Evolutionary conservation across 2,888 invertebrate species (phyloP).

Genomic region (Amphipoea oculea): DNA sequence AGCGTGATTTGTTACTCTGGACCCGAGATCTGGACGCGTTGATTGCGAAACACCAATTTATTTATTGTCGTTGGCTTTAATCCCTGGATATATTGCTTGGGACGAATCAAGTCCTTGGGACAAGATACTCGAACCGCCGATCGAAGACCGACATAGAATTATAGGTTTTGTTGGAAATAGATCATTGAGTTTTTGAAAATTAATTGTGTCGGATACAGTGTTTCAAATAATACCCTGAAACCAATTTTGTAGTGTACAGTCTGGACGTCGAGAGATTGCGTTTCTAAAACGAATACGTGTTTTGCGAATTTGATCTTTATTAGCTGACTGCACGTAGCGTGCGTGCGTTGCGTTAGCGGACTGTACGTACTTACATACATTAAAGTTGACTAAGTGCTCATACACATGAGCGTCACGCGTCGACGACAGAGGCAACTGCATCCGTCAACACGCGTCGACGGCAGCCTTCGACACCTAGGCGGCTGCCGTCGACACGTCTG

Average conservation of each 20-base stretch:
- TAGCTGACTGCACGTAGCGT: too few species aligned
- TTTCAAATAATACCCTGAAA: background rate
- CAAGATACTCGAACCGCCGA: constrained; percentile 23
- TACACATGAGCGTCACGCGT: background rate
- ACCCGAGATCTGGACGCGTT: constrained; percentile 66
- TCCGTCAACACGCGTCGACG: too few species aligned
- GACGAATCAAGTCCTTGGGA: constrained; percentile 53
- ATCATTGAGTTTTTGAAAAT: constrained; percentile 6
- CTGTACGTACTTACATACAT: background rate
- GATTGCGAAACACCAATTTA: constrained; percentile 69
- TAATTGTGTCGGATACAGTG: background rate
- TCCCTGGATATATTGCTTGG: constrained; percentile 63
- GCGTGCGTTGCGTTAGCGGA: too few species aligned
- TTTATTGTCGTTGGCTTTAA: constrained; percentile 67
- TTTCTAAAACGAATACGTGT: background rate
- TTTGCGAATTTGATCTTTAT: background rate
- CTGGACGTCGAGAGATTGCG: background rate
- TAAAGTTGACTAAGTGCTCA: background rate
- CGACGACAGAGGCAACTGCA: background rate
- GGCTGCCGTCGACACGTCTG: background rate
- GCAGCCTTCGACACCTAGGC: background rate
- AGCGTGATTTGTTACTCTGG: constrained; percentile 64
- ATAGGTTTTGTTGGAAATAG: constrained; percentile 39
- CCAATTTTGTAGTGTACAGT: background rate
- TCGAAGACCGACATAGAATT: constrained; percentile 26